These are phyloP conservation scores for Calonectris borealis DNA, from an alignment of 2,113 vertebrate genomes.

Conservation along the genomic window DNA sequence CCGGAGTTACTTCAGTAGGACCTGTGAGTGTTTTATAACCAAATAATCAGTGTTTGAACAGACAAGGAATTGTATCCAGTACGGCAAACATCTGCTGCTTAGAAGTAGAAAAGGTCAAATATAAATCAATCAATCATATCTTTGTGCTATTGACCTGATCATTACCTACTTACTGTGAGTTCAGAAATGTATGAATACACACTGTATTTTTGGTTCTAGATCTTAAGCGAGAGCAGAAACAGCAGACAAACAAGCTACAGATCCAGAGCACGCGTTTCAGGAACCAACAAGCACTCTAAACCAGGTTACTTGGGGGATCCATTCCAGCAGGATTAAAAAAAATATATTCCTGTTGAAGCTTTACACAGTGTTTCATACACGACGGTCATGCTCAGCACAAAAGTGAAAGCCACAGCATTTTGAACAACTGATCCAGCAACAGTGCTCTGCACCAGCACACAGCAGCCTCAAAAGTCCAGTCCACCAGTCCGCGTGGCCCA, in stretches of 20 bases:
- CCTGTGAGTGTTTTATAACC: neutral
- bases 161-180: neutral
- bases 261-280: fast-evolving
- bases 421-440: neutral
- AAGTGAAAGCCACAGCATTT: neutral
- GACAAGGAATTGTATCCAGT: neutral
- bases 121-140: neutral
- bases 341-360: neutral
- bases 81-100: neutral
- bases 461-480: neutral
- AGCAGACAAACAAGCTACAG: neutral
- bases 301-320: neutral
- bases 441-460: neutral
- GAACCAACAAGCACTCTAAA: neutral
- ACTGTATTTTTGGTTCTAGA: neutral
- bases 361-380: neutral
- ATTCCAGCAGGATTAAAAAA: neutral
- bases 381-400: neutral
- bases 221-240: neutral
- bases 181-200: neutral
- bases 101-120: neutral
- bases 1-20: neutral
- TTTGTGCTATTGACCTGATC: neutral
- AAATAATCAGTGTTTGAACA: neutral
- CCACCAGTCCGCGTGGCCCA: fast-evolving